Evolutionary conservation across 2,797 vertebrate genomes (phyloP), one percentile per base, ranked within the genome.

Genomic region (Ptychadena robeensis): DNA sequence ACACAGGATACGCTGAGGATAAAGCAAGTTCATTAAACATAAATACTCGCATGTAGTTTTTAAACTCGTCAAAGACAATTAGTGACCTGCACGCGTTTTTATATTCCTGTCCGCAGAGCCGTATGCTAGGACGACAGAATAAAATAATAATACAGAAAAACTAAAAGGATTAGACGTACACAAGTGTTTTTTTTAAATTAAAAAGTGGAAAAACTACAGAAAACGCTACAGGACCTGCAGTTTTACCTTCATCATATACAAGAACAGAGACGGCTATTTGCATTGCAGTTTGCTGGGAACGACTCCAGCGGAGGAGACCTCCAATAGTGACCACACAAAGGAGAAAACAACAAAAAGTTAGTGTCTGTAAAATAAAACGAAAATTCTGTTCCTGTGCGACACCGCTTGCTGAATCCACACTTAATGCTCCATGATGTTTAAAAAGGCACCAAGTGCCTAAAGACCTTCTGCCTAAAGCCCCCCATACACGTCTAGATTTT

Each of bases 221-320:
- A n/a, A n/a, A n/a, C 18, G n/a, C 30, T n/a, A 73, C 71, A 57
- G 71, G 6, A 25, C 18, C 30, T 7, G 57, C 73, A 22, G 72
- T 28, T 25, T 22, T 63, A 75, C 73, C 71, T 31, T 64, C n/a
- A n/a, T 28, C 2, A 15, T 2, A 38, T 6, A 28, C 1, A n/a
- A 14, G 11, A 63, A 38, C 12, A 64, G 64, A 44, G 44, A 34
- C 28, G 25, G 67, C 38, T 32, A 53, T 53, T 67, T 78, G 75
- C 75, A 78, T 64, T 34, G 75, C 40, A 28, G 34, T 27, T 44
- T 48, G 9, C 14, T 31, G 32, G 22, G 63, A 63, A 48, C 8
- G 8, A 27, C 31, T 40, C 4, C 4, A 37, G 35, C 6, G 57
- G 32, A 40, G 11, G 12, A 44, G 11, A 34, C 30, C 7, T 10